Conservation (phyloP, 2,888 invertebrate genomes). For the Melangyna quadrimaculata region DNA sequence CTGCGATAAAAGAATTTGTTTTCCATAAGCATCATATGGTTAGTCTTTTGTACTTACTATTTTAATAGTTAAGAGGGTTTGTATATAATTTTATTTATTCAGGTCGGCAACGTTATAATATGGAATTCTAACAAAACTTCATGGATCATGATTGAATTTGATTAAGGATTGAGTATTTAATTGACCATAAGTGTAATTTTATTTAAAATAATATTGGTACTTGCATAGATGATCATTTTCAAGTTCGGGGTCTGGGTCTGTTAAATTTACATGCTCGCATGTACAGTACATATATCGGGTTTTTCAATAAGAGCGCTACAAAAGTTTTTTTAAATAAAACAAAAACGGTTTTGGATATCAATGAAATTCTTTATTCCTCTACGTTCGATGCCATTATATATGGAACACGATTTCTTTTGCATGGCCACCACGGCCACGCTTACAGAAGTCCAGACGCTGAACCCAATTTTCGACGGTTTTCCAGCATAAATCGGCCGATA, state of each 20-base stretch:
- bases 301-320: too few species aligned
- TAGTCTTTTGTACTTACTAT: background rate
- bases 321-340: too few species aligned
- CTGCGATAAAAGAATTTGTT: background rate
- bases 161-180: background rate
- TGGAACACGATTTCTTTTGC: too few species aligned
- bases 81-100: slow-evolving; percentile 5
- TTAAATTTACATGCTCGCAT: too few species aligned
- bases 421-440: too few species aligned
- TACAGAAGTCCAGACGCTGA: too few species aligned
- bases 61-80: background rate
- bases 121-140: background rate
- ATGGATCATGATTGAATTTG: slow-evolving; percentile 13
- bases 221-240: background rate
- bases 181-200: background rate
- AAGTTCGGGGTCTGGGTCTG: background rate
- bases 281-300: too few species aligned
- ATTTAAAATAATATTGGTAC: background rate
- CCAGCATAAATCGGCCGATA: too few species aligned
- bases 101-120: slow-evolving; percentile 2
- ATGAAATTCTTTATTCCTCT: too few species aligned
- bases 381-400: too few species aligned
- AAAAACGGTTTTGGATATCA: too few species aligned
- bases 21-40: slow-evolving; percentile 4
- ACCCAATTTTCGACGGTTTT: too few species aligned